Evolutionary conservation across 2,797 vertebrate genomes (phyloP).

Genomic region (Schizopygopsis pylzovi): DNA sequence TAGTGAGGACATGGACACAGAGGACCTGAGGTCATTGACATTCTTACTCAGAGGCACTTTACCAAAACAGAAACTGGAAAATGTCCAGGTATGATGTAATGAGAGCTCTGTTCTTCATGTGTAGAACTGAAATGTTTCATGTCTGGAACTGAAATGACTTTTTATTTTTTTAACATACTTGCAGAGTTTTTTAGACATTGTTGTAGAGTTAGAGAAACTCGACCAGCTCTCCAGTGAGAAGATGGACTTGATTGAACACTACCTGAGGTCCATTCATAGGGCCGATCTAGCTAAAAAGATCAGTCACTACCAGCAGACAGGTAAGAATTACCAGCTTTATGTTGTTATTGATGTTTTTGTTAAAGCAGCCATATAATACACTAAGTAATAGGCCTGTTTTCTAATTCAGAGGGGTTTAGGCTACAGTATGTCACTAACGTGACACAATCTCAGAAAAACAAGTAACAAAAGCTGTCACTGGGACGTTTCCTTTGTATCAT

Average conservation of each 20-base stretch:
- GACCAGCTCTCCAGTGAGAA: slow-evolving; percentile 82
- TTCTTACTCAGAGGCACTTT: slow-evolving; percentile 80
- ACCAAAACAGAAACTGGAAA: slow-evolving; percentile 75
- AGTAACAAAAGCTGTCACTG: background rate
- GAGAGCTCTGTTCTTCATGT: background rate
- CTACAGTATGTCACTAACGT: background rate
- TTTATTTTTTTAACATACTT: slow-evolving; percentile 5
- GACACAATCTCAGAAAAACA: background rate
- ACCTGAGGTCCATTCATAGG: slow-evolving; percentile 81
- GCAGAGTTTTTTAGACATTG: slow-evolving; percentile 88
- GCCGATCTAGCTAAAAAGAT: slow-evolving; percentile 86
- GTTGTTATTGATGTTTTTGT: background rate
- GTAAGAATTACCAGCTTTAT: slow-evolving; percentile 68
- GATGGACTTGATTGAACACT: slow-evolving; percentile 82
- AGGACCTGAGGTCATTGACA: slow-evolving; percentile 79
- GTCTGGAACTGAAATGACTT: background rate
- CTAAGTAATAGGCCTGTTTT: background rate
- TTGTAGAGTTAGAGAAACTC: slow-evolving; percentile 87
- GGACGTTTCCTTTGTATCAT: background rate
- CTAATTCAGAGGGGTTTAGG: background rate
- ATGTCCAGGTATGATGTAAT: slow-evolving; percentile 77
- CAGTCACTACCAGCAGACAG: slow-evolving; percentile 76
- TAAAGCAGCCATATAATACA: background rate
- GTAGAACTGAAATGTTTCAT: background rate
- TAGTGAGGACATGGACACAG: slow-evolving; percentile 80